Evolutionary conservation across 1,140 invertebrate genomes (phyloP).

Genomic region (Protaetia brevitarsis): DNA sequence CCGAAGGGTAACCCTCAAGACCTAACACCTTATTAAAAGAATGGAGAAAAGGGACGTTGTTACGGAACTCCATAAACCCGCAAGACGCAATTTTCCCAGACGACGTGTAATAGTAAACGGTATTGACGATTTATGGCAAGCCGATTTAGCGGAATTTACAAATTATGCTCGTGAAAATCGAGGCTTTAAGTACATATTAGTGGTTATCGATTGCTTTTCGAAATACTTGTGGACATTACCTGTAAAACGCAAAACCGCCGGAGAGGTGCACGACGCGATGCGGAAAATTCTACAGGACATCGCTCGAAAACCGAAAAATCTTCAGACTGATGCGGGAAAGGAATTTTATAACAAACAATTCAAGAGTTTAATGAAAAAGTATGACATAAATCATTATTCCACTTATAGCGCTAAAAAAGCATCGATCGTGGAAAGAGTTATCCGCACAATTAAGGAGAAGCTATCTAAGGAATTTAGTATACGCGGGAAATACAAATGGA

Average conservation of each 20-base stretch:
- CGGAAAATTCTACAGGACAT: background rate
- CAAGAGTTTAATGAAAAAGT: slow-evolving; percentile 25
- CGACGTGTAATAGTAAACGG: slow-evolving; percentile 42
- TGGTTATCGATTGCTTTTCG: slow-evolving; percentile 43
- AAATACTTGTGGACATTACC: slow-evolving; percentile 41
- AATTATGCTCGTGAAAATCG: slow-evolving; percentile 34
- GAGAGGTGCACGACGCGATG: background rate
- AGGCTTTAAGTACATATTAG: slow-evolving; percentile 39
- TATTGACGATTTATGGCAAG: slow-evolving; percentile 37
- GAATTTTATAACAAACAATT: slow-evolving; percentile 36
- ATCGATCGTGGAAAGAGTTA: slow-evolving; percentile 32
- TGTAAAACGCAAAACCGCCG: slow-evolving; percentile 39
- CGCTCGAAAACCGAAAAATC: slow-evolving; percentile 31
- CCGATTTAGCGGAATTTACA: slow-evolving; percentile 35
- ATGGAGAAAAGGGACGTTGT: slow-evolving; percentile 37
- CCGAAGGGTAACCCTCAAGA: too few species aligned
- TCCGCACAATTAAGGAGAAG: slow-evolving; percentile 42
- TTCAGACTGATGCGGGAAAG: slow-evolving; percentile 43
- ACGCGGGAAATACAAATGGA: slow-evolving; percentile 40
- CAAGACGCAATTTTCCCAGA: slow-evolving; percentile 45
- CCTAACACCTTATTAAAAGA: too few species aligned
- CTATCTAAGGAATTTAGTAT: slow-evolving; percentile 47
- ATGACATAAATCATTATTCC: slow-evolving; percentile 32
- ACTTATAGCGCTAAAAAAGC: slow-evolving; percentile 32
- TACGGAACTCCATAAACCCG: slow-evolving; percentile 45